These are phyloP conservation scores for Hybognathus amarus DNA, from an alignment of 2,797 vertebrate genomes.

Conservation along the genomic window DNA sequence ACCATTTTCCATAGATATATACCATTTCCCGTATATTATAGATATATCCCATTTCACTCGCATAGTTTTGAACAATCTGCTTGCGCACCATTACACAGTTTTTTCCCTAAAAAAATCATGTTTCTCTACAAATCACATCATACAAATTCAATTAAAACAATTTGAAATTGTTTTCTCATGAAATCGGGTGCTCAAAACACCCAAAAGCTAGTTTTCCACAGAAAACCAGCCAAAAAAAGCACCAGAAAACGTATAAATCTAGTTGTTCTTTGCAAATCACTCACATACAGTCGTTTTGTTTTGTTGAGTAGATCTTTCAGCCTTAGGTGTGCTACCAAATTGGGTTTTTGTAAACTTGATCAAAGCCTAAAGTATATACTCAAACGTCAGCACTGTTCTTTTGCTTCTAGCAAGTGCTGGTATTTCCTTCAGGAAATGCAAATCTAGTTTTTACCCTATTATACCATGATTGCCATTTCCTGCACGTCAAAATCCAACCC, in stretches of 20 bases:
- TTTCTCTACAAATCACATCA: too few relatives aligned
- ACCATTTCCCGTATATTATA: too few relatives aligned
- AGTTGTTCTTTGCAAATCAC: neutral
- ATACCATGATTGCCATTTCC: slow-evolving; percentile 9
- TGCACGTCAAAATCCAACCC: slow-evolving; percentile 42
- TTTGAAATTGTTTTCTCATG: neutral
- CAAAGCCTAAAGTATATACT: neutral
- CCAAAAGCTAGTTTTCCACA: neutral
- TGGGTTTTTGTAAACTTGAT: slow-evolving; percentile 4
- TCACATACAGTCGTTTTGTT: neutral
- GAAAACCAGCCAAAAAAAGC: neutral
- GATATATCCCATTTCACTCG: neutral
- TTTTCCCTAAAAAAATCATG: too few relatives aligned
- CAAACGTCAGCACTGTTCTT: neutral
- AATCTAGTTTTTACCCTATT: slow-evolving; percentile 28
- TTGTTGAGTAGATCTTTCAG: neutral
- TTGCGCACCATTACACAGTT: too few relatives aligned
- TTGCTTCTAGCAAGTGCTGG: neutral
- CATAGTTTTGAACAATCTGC: neutral
- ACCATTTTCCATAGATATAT: too few relatives aligned
- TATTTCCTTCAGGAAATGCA: slow-evolving; percentile 37
- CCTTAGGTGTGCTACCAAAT: neutral
- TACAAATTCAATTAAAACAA: neutral
- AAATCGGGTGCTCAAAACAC: neutral
- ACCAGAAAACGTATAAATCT: neutral